A percentile compares a stretch with the other conserved stretches of the same genome.
Evolutionary conservation across 2,797 vertebrate genomes (phyloP).

Genomic region (Gobionotothen gibberifrons): DNA sequence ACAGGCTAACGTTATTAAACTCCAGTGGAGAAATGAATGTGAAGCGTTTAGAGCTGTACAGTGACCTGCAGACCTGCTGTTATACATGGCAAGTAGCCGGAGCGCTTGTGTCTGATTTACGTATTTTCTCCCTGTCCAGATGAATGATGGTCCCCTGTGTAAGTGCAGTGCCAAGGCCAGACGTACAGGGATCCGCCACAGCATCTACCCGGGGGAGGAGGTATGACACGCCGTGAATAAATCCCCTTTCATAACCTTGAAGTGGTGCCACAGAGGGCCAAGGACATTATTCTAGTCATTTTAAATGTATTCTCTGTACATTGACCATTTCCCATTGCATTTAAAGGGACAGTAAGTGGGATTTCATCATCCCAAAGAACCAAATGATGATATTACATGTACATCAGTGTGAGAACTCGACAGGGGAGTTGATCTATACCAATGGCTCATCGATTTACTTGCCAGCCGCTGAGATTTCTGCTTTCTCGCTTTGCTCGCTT

Average conservation of each 20-base stretch:
- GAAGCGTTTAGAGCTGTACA: constrained; percentile 27
- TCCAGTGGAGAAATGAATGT: constrained; percentile 34
- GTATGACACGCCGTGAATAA: constrained; percentile 78
- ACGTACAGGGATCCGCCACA: constrained; percentile 96
- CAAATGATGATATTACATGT: constrained; percentile 30
- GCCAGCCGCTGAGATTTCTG: constrained; percentile 14
- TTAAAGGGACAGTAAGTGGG: constrained; percentile 25
- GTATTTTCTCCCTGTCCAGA: constrained; percentile 83
- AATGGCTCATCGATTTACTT: constrained; percentile 23
- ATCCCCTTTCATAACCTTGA: constrained; percentile 73
- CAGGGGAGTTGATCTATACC: constrained; percentile 3
- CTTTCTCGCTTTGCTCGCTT: constrained; percentile 10
- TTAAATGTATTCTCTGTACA: constrained; percentile 31
- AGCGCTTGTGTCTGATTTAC: constrained; percentile 55
- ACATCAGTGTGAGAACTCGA: constrained; percentile 8
- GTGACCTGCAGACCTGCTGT: constrained; percentile 19
- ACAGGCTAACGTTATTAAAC: background rate
- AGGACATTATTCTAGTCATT: constrained; percentile 49
- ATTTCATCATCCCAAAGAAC: constrained; percentile 28
- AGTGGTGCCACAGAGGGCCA: constrained; percentile 51
- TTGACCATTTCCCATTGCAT: constrained; percentile 21
- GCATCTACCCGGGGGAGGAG: constrained; percentile 99
- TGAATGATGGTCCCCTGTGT: constrained; percentile 98
- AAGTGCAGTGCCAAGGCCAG: constrained; percentile 98
- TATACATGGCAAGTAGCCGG: constrained; percentile 28